Conservation (phyloP, 2,888 invertebrate species). For the Deladenus siricidicola region DNA sequence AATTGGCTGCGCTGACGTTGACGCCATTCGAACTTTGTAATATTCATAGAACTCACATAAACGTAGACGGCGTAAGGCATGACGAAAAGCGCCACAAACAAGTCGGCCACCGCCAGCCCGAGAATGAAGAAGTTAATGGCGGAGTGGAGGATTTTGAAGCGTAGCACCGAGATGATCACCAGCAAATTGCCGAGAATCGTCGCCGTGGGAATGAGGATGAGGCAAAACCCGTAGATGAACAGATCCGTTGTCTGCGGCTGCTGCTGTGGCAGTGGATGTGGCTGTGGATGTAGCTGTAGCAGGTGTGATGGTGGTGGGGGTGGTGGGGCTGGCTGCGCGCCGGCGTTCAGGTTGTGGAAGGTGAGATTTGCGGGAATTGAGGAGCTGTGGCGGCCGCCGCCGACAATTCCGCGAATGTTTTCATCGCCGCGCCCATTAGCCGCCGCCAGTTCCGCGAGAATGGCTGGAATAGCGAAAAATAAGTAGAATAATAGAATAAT, state of each 20-base stretch:
- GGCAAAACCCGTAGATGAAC: constrained; percentile 32
- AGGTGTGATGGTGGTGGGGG: background rate
- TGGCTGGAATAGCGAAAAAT: too few relatives aligned
- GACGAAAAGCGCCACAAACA: constrained; percentile 49
- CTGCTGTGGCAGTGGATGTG: background rate
- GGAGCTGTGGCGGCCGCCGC: too few relatives aligned
- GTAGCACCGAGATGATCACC: constrained; percentile 48
- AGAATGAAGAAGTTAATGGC: constrained; percentile 99
- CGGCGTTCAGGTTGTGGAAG: too few relatives aligned
- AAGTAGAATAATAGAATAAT: too few relatives aligned
- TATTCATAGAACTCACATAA: constrained; percentile 42
- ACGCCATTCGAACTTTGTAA: too few relatives aligned
- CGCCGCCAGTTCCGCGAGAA: too few relatives aligned
- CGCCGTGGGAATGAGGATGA: constrained; percentile 34
- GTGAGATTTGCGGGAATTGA: too few relatives aligned
- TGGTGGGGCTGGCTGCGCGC: too few relatives aligned
- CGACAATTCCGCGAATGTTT: too few relatives aligned
- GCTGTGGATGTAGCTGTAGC: background rate
- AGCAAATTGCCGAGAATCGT: constrained; percentile 50
- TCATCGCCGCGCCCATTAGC: too few relatives aligned
- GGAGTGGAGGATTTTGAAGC: constrained; percentile 66
- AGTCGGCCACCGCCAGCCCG: constrained; percentile 59
- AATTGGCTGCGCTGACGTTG: too few relatives aligned
- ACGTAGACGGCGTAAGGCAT: constrained; percentile 53
- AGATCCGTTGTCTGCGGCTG: constrained; percentile 9